Evolutionary conservation across 2,888 invertebrate species (phyloP).

Genomic region (Lochmaea capreae): DNA sequence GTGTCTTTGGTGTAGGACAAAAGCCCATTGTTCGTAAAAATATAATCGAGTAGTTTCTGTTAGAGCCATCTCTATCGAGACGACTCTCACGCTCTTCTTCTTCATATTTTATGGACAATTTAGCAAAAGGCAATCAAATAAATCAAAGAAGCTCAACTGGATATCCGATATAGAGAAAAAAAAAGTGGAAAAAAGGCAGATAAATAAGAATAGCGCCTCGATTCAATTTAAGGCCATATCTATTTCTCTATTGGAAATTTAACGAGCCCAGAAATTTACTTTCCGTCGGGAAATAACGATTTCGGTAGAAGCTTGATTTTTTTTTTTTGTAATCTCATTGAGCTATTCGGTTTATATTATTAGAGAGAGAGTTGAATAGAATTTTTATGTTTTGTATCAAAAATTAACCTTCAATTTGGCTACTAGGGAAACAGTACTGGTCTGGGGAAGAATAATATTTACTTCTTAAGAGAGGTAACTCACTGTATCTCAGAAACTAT

Average conservation of each 20-base stretch:
- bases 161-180: conserved; percentile 25
- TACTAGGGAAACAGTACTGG: too few relatives aligned
- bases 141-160: conserved; percentile 45
- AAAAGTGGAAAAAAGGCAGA: conserved; percentile 39
- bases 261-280: conserved; percentile 31
- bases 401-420: too few relatives aligned
- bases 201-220: conserved; percentile 46
- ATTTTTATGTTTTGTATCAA: neutral
- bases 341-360: neutral
- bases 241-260: conserved; percentile 43
- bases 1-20: neutral
- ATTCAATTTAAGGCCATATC: conserved; percentile 46
- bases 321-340: conserved; percentile 9
- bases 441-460: too few relatives aligned
- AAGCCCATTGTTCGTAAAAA: neutral
- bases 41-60: neutral
- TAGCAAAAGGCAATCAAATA: conserved; percentile 47
- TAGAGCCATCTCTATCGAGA: conserved; percentile 9
- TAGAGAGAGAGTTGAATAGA: neutral
- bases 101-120: conserved; percentile 48
- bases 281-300: conserved; percentile 18
- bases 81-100: neutral
- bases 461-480: too few relatives aligned
- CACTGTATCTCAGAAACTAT: too few relatives aligned
- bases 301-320: conserved; percentile 12